A percentile compares a stretch with the other conserved stretches of the same genome.
Conservation (phyloP, 2,113 vertebrate genomes). For the Falcunculus frontatus region DNA sequence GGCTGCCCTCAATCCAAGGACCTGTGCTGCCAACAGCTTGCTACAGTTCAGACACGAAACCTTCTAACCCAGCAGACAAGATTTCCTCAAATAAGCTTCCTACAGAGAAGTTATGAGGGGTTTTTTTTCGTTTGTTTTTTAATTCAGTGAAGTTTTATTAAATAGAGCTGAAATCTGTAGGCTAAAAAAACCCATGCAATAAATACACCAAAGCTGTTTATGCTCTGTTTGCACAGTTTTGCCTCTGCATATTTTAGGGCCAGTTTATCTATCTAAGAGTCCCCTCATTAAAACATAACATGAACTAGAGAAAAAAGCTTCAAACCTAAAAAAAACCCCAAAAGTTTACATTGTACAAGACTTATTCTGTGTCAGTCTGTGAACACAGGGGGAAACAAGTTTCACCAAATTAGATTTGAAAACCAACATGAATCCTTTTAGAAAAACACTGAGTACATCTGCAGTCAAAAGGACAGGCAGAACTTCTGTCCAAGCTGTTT, state of each 20-base stretch:
- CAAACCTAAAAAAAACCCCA: neutral
- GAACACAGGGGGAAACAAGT: neutral
- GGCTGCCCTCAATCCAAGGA: neutral
- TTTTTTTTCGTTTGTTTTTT: neutral
- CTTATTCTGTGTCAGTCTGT: neutral
- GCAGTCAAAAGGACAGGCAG: neutral
- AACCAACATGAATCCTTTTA: neutral
- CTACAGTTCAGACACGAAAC: neutral
- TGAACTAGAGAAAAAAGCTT: neutral
- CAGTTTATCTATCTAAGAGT: neutral
- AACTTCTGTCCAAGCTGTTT: neutral
- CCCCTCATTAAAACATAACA: rapidly evolving
- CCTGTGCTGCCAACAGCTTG: neutral
- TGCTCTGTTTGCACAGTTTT: neutral
- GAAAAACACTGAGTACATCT: neutral
- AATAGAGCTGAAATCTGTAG: neutral
- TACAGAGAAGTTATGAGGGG: rapidly evolving
- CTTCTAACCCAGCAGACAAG: neutral
- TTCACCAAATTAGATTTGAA: neutral
- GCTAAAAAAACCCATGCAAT: neutral
- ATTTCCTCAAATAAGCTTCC: neutral
- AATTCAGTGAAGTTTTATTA: neutral
- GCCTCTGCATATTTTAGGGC: neutral
- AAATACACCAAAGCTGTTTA: neutral
- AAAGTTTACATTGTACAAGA: neutral